phyloP scores from a whole-genome alignment of 2,888 invertebrate species.

The Parasteatoda lunata region DNA sequence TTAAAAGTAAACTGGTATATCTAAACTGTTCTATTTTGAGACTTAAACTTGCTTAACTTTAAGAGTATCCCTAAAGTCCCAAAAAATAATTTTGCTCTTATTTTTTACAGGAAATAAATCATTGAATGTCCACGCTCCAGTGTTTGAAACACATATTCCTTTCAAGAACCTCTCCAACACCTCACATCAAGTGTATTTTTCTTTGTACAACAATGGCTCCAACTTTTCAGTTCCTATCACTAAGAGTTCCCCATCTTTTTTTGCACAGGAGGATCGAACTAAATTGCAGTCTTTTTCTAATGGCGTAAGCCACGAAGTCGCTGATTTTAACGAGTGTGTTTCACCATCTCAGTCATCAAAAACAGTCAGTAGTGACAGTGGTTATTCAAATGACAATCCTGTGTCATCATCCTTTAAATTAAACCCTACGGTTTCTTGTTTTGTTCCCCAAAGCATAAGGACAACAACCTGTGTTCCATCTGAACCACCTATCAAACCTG shows the following conservation, averaged over 20 bases:
- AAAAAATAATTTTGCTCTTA: background rate
- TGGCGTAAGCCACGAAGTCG: slow-evolving; percentile 18
- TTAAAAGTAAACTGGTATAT: too few relatives aligned
- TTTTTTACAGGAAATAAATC: slow-evolving; percentile 25
- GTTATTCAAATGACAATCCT: slow-evolving; percentile 6
- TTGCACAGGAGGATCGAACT: background rate
- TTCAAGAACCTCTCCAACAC: background rate
- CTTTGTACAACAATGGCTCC: slow-evolving; percentile 27
- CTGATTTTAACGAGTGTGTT: slow-evolving; percentile 2
- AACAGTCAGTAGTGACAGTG: slow-evolving; percentile 25
- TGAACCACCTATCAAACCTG: background rate
- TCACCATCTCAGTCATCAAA: slow-evolving; percentile 13
- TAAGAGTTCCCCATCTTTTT: slow-evolving; percentile 1
- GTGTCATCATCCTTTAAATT: slow-evolving; percentile 32
- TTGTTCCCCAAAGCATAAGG: slow-evolving; percentile 45
- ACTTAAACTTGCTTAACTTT: too few relatives aligned
- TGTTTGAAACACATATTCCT: slow-evolving; percentile 36
- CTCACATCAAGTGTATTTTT: background rate
- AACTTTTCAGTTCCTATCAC: background rate
- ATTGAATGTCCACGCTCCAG: slow-evolving; percentile 60
- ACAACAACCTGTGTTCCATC: background rate
- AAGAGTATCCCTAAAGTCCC: too few relatives aligned
- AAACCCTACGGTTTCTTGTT: slow-evolving; percentile 53
- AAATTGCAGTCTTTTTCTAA: slow-evolving; percentile 11
- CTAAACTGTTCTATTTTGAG: too few relatives aligned